Base-by-base conservation (phyloP, 2,797 vertebrate species). In the Sebastes ruberrimus region DNA sequence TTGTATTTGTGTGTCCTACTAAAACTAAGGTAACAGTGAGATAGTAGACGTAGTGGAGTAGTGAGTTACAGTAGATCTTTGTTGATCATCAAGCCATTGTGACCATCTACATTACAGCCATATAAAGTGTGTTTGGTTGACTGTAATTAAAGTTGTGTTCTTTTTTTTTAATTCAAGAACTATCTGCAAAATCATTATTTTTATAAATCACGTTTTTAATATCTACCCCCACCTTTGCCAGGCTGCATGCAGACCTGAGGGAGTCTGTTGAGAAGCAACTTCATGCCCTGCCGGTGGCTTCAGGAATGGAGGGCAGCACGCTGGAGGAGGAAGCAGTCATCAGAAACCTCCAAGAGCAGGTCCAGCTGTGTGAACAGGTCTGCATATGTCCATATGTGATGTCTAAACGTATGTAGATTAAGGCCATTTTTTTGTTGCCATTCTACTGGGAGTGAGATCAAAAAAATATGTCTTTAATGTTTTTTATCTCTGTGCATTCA, bases 191-290 rank as follows among this genome's bases (percentile, higher is more conserved):
- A 56, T 33, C 1, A 16, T 14, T 5, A 3, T 60, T 32, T 78
- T 35, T 14, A 27, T 32, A n/a, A 25, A 23, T 74, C 0, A n/a
- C 2, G 10, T n/a, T 16, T 59, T 71, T 3, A 57, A 11, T 55
- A 11, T 38, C 10, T 62, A 52, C 20, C 20, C 13, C 10, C 10
- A 4, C 18, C 20, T 68, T 76, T 66, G 20, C 23, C 88, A 99
- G 98, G 86, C 94, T 99, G 55, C 96, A 99, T 76, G 80, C 88
- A 35, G 97, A 97, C 88, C 94, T 99, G 84, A 97, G 96, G 83
- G 93, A 96, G 22, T 92, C 92, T 27, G 86, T 98, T 82, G 96
- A 98, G 93, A 97, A 94, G 80, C 97, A 97, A 67, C 90, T 99
- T 64, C 96, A 97, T 28, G 69, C 85, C 52, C 32, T 97, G 71